These are phyloP conservation scores for Pyrgus malvae DNA, from an alignment of 2,888 invertebrate genomes.

Conservation along the genomic window DNA sequence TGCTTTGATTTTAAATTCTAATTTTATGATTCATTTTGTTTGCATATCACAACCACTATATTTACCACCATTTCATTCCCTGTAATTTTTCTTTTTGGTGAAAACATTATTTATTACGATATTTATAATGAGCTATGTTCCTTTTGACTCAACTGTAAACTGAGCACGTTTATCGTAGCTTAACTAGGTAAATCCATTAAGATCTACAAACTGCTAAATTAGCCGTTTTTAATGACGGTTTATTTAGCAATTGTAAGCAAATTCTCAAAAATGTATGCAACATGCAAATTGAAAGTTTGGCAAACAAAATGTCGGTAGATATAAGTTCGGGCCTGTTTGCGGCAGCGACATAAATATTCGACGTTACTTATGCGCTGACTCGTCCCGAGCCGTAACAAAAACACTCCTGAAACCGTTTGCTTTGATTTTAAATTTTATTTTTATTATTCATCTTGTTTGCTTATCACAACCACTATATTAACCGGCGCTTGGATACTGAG, in stretches of 20 bases:
- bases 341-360: constrained; percentile 71
- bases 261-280: constrained; percentile 25
- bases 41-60: constrained; percentile 59
- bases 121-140: no score
- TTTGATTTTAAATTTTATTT: constrained; percentile 79
- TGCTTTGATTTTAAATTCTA: constrained; percentile 79
- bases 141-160: no score
- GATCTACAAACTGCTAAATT: no score
- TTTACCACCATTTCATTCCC: no score
- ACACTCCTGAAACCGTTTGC: constrained; percentile 67
- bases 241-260: no score
- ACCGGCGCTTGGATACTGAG: constrained; percentile 34
- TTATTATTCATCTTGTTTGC: constrained; percentile 71
- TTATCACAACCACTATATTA: constrained; percentile 57
- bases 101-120: no score
- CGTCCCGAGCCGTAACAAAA: constrained; percentile 59
- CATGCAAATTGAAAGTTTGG: constrained; percentile 42
- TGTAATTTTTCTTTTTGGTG: no score
- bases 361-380: constrained; percentile 65
- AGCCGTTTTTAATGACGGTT: no score
- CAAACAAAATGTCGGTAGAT: constrained; percentile 59
- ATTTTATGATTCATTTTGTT: constrained; percentile 72
- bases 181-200: no score
- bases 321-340: constrained; percentile 57
- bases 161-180: no score